Percentiles rank a stretch among this genome's conserved stretches.
Conservation (phyloP, 2,888 invertebrate species). For the Allolobophora icterica region DNA sequence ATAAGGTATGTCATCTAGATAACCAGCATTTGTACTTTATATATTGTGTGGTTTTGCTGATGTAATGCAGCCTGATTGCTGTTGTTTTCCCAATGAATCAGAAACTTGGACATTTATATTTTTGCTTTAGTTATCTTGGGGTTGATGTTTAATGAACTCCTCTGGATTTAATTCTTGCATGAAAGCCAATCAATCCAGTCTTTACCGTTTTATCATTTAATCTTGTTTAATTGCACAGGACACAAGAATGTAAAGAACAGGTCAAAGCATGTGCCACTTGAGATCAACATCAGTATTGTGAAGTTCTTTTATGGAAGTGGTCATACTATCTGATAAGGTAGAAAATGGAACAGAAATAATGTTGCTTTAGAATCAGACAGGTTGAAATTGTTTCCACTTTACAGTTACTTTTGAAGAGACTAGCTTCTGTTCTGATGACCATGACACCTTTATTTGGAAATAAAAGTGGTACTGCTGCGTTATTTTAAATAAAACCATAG, state of each 20-base stretch:
- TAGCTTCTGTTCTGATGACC: not conserved
- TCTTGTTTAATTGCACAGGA: conserved; percentile 17
- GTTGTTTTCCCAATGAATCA: not conserved
- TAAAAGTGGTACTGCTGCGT: not conserved
- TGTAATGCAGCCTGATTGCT: not conserved
- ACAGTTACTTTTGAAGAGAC: too few species aligned
- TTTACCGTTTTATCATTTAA: conserved; percentile 1
- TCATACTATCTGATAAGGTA: too few species aligned
- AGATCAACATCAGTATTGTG: not conserved
- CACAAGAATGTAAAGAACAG: conserved; percentile 1
- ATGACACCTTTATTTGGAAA: not conserved
- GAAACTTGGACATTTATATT: not conserved
- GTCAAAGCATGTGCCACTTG: not conserved
- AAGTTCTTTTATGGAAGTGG: too few species aligned
- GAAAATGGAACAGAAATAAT: too few species aligned
- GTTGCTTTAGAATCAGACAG: too few species aligned
- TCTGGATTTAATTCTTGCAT: not conserved
- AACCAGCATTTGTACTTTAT: not conserved
- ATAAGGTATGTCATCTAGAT: not conserved
- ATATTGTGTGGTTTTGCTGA: too few species aligned
- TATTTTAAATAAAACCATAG: not conserved
- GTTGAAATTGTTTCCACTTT: too few species aligned
- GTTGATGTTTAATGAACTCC: not conserved
- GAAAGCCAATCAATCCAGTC: not conserved
- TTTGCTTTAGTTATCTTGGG: not conserved